A percentile compares a stretch with the other conserved stretches of the same genome.
Evolutionary conservation across 2,888 invertebrate genomes (phyloP).

Genomic region (Tenthredo amoena): DNA sequence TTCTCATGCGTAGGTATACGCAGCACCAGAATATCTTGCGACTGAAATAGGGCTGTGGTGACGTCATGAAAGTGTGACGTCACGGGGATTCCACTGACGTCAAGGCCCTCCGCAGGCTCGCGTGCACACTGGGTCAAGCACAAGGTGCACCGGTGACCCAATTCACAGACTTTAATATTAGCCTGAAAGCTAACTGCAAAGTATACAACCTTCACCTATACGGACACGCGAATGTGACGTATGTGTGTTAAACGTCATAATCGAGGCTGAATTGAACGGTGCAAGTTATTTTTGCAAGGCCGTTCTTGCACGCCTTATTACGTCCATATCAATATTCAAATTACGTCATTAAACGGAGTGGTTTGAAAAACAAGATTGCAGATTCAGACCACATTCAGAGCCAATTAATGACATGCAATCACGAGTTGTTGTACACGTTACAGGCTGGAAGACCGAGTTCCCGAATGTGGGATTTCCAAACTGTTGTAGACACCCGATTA

Average conservation of each 20-base stretch:
- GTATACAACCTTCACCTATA: constrained; percentile 37
- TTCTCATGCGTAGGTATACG: neutral
- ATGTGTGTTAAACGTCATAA: constrained; percentile 26
- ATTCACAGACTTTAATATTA: constrained; percentile 46
- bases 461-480: neutral
- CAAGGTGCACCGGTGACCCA: constrained; percentile 48
- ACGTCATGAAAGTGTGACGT: neutral
- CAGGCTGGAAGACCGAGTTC: neutral
- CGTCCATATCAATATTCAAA: neutral
- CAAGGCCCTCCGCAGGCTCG: neutral
- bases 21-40: neutral
- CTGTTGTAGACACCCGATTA: neutral
- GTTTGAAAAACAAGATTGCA: neutral
- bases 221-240: neutral
- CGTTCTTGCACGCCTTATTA: neutral
- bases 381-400: neutral
- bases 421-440: neutral
- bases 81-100: constrained; percentile 7
- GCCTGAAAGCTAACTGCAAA: constrained; percentile 45
- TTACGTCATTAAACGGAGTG: neutral
- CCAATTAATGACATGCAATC: neutral
- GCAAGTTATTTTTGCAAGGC: neutral
- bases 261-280: neutral
- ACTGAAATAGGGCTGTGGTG: neutral
- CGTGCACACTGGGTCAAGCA: constrained; percentile 35